Evolutionary conservation across 1,140 invertebrate species (phyloP), one percentile per base, ranked within the genome.

Genomic region (Drosophila lacertosa): DNA sequence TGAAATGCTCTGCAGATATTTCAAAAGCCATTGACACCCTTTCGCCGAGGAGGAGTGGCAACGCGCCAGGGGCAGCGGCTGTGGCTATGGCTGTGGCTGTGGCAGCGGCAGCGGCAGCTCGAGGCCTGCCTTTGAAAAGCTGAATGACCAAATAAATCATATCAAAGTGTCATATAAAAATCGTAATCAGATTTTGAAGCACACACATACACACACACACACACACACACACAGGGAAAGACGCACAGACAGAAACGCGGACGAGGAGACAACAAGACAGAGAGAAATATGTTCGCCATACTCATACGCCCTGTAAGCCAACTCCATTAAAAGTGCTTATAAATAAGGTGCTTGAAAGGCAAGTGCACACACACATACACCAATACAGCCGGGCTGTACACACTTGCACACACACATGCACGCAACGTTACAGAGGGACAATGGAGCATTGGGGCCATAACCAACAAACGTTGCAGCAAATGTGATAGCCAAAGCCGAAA

Each of bases 141-240:
- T 89, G 84, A 89, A 89, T 89, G 84, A 84, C 84, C 84, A 89
- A 89, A 89, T 89, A 89, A 89, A 89, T 89, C 84, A 89, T 80
- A 89, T 80, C 84, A 89, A 89, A 89, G 84, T 89, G 84, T 89
- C 84, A 80, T 89, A 89, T 89, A 89, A 89, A 89, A 89, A 89
- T 89, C 84, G 84, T 89, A 89, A 89, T 89, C 84, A 89, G 84
- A 89, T 89, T 89, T 80, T 89, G 79, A 84, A 83, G 83, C 82
- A 67, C 77, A 82, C 65, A 81, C 69, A 60, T 35, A 33, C n/a
- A 53, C 35, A 59, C 37, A 33, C 48, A 59, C 15, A 51, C 40
- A 62, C 57, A 57, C 29, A 74, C 18, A 58, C 13, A 42, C 15
- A 63, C 10, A 62, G 44, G 53, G 26, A 47, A 16, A 15, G 42